phyloP scores from a whole-genome alignment of 2,113 vertebrate genomes.

The Corythornis cristatus region DNA sequence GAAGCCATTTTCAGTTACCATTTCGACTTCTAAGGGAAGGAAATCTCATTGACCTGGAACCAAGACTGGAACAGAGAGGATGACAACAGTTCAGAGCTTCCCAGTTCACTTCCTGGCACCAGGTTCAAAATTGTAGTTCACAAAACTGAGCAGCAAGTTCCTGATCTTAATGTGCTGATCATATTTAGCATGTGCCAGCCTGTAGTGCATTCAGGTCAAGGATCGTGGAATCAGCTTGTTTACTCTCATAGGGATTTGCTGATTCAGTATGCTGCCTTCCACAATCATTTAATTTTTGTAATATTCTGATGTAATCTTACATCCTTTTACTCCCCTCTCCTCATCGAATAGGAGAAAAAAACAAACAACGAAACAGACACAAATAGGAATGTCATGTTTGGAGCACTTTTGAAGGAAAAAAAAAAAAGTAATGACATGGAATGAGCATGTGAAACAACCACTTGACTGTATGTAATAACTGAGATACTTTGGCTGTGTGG shows the following conservation, averaged over 20 bases:
- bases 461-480: not conserved
- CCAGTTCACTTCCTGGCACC: conserved; percentile 4
- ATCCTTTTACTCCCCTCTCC: not conserved
- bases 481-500: not conserved
- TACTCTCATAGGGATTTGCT: not conserved
- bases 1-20: not conserved
- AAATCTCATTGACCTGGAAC: conserved; percentile 11
- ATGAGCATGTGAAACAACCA: not conserved
- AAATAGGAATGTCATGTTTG: not conserved
- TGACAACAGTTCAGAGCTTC: not conserved
- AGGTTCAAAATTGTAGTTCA: not conserved
- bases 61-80: not conserved
- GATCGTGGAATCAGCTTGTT: not conserved
- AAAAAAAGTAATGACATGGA: not conserved
- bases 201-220: not conserved
- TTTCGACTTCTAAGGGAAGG: not conserved
- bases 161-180: conserved; percentile 3
- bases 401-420: not conserved
- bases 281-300: not conserved
- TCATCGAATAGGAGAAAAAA: not conserved
- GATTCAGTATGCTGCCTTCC: not conserved
- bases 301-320: not conserved
- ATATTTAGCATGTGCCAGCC: not conserved
- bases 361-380: too few relatives aligned
- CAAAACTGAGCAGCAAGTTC: conserved; percentile 12